These are phyloP conservation scores for Drosophila melanica DNA, from an alignment of 1,140 invertebrate species.

Conservation along the genomic window DNA sequence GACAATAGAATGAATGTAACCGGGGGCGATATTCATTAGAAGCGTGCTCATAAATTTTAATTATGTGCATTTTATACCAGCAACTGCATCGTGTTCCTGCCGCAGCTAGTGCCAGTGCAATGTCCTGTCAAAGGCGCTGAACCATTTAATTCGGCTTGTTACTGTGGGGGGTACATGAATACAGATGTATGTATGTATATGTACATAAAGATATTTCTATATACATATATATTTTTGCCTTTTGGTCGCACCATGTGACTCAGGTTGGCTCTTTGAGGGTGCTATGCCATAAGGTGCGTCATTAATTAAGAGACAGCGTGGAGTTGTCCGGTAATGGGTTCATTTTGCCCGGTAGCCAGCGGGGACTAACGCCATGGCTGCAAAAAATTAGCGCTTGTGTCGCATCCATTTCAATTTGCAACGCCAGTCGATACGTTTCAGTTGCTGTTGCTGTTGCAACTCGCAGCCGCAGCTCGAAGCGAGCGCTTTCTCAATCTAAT, in stretches of 20 bases:
- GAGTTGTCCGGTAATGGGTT: conserved; percentile 1
- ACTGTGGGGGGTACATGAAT: neutral
- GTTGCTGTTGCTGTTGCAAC: conserved; percentile 9
- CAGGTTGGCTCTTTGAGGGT: neutral
- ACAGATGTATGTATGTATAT: conserved; percentile 6
- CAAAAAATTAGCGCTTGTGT: conserved; percentile 43
- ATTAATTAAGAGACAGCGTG: conserved; percentile 29
- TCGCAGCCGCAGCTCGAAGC: neutral
- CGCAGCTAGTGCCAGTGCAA: neutral
- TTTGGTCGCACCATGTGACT: neutral
- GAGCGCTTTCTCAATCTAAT: conserved; percentile 29
- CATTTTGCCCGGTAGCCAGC: neutral
- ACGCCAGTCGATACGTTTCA: conserved; percentile 12
- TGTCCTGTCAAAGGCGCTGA: conserved; percentile 13
- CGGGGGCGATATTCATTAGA: conserved; percentile 13
- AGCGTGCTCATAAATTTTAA: conserved; percentile 30
- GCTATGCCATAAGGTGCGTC: conserved; percentile 26
- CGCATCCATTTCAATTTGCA: conserved; percentile 43
- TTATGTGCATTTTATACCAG: conserved; percentile 33
- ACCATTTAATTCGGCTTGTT: conserved; percentile 15
- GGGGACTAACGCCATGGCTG: conserved; percentile 11
- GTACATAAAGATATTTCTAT: neutral
- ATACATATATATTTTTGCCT: neutral
- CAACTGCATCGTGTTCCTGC: neutral
- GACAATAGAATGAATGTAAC: neutral